Evolutionary conservation across 1,140 invertebrate species (phyloP), one percentile per base, ranked within the genome.

Genomic region (Drosophila parvula): DNA sequence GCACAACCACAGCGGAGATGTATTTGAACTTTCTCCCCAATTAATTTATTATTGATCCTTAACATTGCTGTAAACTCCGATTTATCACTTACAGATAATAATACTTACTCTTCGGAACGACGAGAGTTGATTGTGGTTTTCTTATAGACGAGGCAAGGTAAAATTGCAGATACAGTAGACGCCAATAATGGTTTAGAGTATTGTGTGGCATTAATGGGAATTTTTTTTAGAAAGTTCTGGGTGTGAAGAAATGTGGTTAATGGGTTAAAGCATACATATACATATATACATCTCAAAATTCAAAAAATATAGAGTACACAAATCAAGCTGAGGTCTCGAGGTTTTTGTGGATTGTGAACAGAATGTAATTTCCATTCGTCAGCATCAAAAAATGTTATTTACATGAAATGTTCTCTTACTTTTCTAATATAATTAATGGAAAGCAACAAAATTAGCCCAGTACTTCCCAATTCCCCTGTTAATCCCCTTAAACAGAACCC

Each of bases 131-230:
- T 44, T 22, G 62, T 50, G 48, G 48, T 36, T 65, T 59, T 57
- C 62, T 77, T 78, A 70, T 63, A 71, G 76, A 59, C 74, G 76
- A 69, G 57, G 59, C 69, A 74, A 74, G 75, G 61, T 74, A 70
- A 77, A 83, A 69, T 86, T 89, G 76, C 79, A 83, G 70, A 76
- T 69, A 74, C 53, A 77, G 78, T 83, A 77, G 71, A 83, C 84
- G 85, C 79, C 83, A 79, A 63, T 82, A 79, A 63, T 82, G 68
- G 67, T 73, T 73, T 71, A 82, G 71, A 79, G 75, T 83, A 55
- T 77, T 70, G 50, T 78, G 44, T 78, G 74, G 75, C 58, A 70
- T 61, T 61, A 77, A 76, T 76, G 74, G 62, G 55, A 51, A 28
- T 55, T 74, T 63, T 65, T 8, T 63, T 65, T 8, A 57, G 40